Evolutionary conservation across 2,113 vertebrate genomes (phyloP).

Genomic region (Megaptera novaeangliae): DNA sequence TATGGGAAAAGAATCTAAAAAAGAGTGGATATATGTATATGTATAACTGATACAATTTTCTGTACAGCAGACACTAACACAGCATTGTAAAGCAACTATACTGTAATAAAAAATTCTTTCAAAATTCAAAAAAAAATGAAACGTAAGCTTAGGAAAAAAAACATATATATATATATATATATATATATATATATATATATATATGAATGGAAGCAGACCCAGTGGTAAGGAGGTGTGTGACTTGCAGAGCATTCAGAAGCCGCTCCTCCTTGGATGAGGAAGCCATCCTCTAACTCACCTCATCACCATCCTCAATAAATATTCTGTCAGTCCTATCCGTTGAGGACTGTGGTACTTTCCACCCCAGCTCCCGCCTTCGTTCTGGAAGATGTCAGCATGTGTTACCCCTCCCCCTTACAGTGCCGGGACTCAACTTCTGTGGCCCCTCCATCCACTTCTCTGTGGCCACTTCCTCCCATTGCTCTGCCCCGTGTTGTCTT

Average conservation of each 20-base stretch:
- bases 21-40: background rate
- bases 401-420: background rate
- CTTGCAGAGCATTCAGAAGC: background rate
- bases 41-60: background rate
- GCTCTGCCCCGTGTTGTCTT: background rate
- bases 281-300: background rate
- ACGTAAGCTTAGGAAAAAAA: too few species aligned
- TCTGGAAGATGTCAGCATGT: background rate
- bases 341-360: background rate
- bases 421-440: background rate
- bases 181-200: too few species aligned
- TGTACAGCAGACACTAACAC: background rate
- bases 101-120: background rate
- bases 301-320: background rate
- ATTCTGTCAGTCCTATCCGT: accelerated
- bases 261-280: background rate
- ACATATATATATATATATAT: background rate
- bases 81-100: background rate
- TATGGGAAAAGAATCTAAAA: background rate
- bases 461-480: too few species aligned
- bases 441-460: background rate
- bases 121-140: background rate
- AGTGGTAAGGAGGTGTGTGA: background rate
- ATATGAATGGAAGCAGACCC: background rate
- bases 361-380: background rate